Percentiles rank a stretch among this genome's conserved stretches.
Evolutionary conservation across 2,888 invertebrate genomes (phyloP).

Genomic region (Stenodema calcarata): DNA sequence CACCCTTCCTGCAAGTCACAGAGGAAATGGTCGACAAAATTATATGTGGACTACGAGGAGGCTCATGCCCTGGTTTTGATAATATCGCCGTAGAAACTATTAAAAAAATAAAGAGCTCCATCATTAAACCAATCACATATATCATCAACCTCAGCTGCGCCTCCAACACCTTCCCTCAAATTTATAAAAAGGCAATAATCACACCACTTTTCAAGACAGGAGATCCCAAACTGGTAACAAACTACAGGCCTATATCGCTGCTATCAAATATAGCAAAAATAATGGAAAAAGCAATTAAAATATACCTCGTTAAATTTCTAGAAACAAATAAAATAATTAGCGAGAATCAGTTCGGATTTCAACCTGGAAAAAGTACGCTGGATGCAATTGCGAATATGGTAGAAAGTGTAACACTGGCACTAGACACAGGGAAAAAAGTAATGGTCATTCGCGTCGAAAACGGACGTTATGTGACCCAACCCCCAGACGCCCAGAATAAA

Average conservation of each 20-base stretch:
- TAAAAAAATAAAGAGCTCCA: neutral
- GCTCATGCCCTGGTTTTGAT: conserved; percentile 4
- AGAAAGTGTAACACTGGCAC: too few species aligned
- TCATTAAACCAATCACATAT: neutral
- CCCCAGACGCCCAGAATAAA: too few species aligned
- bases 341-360: neutral
- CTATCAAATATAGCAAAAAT: neutral
- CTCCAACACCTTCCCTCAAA: neutral
- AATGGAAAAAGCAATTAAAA: neutral
- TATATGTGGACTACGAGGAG: neutral
- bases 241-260: neutral
- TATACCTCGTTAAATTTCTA: neutral
- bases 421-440: too few species aligned
- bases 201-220: neutral
- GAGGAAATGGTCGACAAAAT: neutral
- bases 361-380: too few species aligned
- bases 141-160: neutral
- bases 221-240: neutral
- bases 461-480: too few species aligned
- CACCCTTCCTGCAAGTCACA: neutral
- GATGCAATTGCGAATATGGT: too few species aligned
- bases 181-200: neutral
- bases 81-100: neutral
- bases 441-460: too few species aligned
- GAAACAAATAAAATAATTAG: neutral